Percentiles rank a stretch among this genome's conserved stretches.
phyloP scores from a whole-genome alignment of 1,140 invertebrate species.

The Ditylenchus dipsaci region DNA sequence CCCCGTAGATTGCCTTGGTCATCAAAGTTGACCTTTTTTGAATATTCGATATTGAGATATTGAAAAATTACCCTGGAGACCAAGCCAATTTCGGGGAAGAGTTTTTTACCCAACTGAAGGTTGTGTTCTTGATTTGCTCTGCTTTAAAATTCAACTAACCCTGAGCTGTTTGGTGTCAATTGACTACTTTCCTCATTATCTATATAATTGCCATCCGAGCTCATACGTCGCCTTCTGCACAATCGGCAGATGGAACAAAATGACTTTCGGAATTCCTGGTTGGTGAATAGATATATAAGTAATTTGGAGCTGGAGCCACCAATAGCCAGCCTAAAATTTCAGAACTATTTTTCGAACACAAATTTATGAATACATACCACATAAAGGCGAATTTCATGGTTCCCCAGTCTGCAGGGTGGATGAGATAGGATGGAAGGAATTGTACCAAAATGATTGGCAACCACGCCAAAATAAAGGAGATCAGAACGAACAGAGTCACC shows the following conservation, averaged over 20 bases:
- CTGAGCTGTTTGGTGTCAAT: too few species aligned
- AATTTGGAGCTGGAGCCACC: slow-evolving; percentile 90
- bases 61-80: too few species aligned
- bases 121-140: too few species aligned
- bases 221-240: not conserved
- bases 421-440: slow-evolving; percentile 64
- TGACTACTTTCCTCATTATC: too few species aligned
- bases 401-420: slow-evolving; percentile 66
- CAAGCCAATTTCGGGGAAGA: too few species aligned
- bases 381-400: slow-evolving; percentile 83
- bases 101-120: too few species aligned
- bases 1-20: too few species aligned
- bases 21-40: too few species aligned
- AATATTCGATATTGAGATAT: too few species aligned
- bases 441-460: slow-evolving; percentile 77
- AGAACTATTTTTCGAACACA: too few species aligned
- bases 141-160: too few species aligned
- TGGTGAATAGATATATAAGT: slow-evolving; percentile 77
- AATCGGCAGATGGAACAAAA: slow-evolving; percentile 21
- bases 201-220: too few species aligned
- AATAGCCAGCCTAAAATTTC: slow-evolving; percentile 69
- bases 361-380: slow-evolving; percentile 61
- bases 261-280: slow-evolving; percentile 75
- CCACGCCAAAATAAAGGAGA: slow-evolving; percentile 86
- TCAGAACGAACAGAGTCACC: slow-evolving; percentile 84